phyloP scores from a whole-genome alignment of 2,888 invertebrate species.

The Cremastobaeus sp. region DNA sequence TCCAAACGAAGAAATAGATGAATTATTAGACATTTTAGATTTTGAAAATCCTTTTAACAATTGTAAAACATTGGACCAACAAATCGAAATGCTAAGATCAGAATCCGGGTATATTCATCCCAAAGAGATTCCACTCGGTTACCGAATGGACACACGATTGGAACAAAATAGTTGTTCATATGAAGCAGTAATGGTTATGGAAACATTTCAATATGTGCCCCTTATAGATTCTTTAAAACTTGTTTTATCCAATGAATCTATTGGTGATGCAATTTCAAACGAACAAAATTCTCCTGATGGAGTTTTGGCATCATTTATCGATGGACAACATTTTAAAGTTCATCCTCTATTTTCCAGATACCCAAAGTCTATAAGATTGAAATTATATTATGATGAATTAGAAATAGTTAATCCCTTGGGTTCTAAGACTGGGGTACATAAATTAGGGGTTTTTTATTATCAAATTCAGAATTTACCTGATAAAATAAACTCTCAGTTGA shows the following conservation, averaged over 20 bases:
- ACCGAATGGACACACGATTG: no score
- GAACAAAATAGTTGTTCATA: no score
- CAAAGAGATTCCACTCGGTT: no score
- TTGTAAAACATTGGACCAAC: no score
- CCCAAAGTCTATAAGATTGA: slow-evolving; percentile 34
- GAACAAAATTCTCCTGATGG: slow-evolving; percentile 45
- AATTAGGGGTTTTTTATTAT: slow-evolving; percentile 57
- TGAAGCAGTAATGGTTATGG: no score
- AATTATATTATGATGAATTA: slow-evolving; percentile 53
- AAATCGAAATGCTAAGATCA: no score
- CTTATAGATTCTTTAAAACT: slow-evolving; percentile 46
- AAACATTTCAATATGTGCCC: no score
- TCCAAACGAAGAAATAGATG: no score
- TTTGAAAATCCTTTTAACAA: no score
- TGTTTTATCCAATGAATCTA: slow-evolving; percentile 33
- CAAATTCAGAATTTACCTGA: slow-evolving; percentile 56
- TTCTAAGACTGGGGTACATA: slow-evolving; percentile 57
- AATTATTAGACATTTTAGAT: no score
- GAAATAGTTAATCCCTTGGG: slow-evolving; percentile 16
- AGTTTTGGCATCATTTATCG: slow-evolving; percentile 43
- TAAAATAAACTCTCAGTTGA: slow-evolving; percentile 52
- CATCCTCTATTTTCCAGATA: slow-evolving; percentile 34
- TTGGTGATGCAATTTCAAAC: slow-evolving; percentile 19
- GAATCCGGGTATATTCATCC: no score
- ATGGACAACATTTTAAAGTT: slow-evolving; percentile 48